Percentiles rank a stretch among this genome's conserved stretches.
Evolutionary conservation across 2,888 invertebrate species (phyloP).

Genomic region (Cerceris rybyensis): DNA sequence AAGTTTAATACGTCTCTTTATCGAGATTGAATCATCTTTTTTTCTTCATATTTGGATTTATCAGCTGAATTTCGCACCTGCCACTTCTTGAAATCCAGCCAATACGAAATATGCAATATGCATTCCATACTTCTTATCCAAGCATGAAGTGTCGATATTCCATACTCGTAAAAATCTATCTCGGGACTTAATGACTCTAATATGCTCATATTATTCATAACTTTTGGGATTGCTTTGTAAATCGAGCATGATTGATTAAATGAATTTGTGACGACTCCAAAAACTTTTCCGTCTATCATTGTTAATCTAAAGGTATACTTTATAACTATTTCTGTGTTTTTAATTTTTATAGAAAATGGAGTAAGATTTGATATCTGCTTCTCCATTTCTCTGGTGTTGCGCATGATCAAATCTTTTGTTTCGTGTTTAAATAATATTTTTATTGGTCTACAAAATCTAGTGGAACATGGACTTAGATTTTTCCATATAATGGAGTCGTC

Average conservation of each 20-base stretch:
- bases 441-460: slow-evolving; percentile 16
- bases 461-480: slow-evolving; percentile 20
- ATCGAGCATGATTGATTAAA: neutral
- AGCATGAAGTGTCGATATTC: neutral
- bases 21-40: neutral
- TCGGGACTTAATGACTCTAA: too few relatives aligned
- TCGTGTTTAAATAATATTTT: slow-evolving; percentile 17
- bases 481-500: slow-evolving; percentile 11
- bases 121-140: slow-evolving; percentile 1
- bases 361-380: neutral
- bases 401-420: slow-evolving; percentile 2
- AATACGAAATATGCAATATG: slow-evolving; percentile 1
- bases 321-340: neutral
- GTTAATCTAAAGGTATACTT: slow-evolving; percentile 6
- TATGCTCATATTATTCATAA: slow-evolving; percentile 1
- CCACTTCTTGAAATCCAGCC: neutral
- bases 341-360: neutral
- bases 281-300: slow-evolving; percentile 11
- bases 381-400: slow-evolving; percentile 7
- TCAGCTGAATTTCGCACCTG: slow-evolving; percentile 4
- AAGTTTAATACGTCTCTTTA: neutral
- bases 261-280: neutral
- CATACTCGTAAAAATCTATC: neutral
- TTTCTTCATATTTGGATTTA: slow-evolving; percentile 3
- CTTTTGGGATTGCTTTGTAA: neutral